phyloP scores from a whole-genome alignment of 2,888 invertebrate species.

The Lochmaea crataegi region DNA sequence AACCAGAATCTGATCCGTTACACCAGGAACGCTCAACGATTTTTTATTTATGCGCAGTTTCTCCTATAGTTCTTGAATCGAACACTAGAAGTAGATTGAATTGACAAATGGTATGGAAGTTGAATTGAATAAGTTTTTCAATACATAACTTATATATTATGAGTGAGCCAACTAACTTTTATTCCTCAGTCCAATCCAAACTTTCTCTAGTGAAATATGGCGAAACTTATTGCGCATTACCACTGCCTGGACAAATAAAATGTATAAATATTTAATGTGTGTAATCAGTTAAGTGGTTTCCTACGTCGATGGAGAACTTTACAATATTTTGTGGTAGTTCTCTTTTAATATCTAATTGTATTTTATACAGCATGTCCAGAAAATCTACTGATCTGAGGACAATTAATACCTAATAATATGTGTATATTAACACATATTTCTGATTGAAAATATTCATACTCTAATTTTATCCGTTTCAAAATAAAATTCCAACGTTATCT shows the following conservation, averaged over 20 bases:
- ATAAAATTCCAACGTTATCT: neutral
- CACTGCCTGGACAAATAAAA: neutral
- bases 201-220: neutral
- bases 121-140: neutral
- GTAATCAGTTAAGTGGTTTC: neutral
- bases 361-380: too few relatives aligned
- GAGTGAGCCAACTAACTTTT: neutral
- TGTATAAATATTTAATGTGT: conserved; percentile 2
- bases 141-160: neutral
- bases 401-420: too few relatives aligned
- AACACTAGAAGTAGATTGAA: neutral
- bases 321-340: neutral
- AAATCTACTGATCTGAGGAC: too few relatives aligned
- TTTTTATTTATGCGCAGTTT: too few relatives aligned
- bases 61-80: too few relatives aligned
- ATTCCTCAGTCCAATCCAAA: neutral
- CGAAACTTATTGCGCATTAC: neutral
- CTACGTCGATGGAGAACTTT: neutral
- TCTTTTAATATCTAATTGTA: neutral
- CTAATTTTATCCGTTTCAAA: neutral
- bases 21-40: too few relatives aligned
- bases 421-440: too few relatives aligned
- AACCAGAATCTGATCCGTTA: too few relatives aligned
- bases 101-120: neutral
- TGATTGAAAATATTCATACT: too few relatives aligned